Base-by-base conservation (phyloP, 2,113 vertebrate genomes). In the Tetrax tetrax region DNA sequence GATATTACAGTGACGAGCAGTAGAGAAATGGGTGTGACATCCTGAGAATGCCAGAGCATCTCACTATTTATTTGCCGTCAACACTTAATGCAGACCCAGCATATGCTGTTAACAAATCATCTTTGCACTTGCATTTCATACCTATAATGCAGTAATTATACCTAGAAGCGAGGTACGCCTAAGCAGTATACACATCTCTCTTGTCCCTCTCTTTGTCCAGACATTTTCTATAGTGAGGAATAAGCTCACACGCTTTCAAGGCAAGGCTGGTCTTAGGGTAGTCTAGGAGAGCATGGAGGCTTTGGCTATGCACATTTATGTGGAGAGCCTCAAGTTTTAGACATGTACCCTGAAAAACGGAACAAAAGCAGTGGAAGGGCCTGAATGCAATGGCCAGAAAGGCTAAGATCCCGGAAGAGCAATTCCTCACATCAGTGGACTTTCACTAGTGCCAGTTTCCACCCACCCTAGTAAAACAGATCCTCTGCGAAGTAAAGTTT, bases 41-140 rank as follows among this genome's bases (percentile, higher is more conserved):
- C 9, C 76, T 71, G 31, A 53, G 65, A 38, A 83, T 84, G 80
- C 89, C 19, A 24, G 65, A 92, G 76, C 76, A 84, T 76, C 89
- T 76, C 64, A 33, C 68, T 71, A 10, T 51, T 41, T 68, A 71
- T 66, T 87, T 81, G 83, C 68, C 90, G 83, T 91, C 95, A 91
- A 64, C 57, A 61, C 77, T 79, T 80, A 82, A 50, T 75, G 74
- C 89, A 76, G 83, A 92, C 69, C 76, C 57, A 93, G 92, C 83
- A 82, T 28, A 82, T 29, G 53, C 65, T 89, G 81, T 95, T 95
- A 89, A 89, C 79, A 92, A 94, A 89, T 84, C 56, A 27, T 61
- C 77, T 65, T 92, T 48, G 48, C 76, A 76, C 85, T 83, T 90
- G 43, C 31, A n/a, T 82, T 89, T 84, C 86, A 84, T 29, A 74